A percentile compares a stretch with the other conserved stretches of the same genome.
phyloP scores from a whole-genome alignment of 2,888 invertebrate species.

The Zygogramma bicolorata region DNA sequence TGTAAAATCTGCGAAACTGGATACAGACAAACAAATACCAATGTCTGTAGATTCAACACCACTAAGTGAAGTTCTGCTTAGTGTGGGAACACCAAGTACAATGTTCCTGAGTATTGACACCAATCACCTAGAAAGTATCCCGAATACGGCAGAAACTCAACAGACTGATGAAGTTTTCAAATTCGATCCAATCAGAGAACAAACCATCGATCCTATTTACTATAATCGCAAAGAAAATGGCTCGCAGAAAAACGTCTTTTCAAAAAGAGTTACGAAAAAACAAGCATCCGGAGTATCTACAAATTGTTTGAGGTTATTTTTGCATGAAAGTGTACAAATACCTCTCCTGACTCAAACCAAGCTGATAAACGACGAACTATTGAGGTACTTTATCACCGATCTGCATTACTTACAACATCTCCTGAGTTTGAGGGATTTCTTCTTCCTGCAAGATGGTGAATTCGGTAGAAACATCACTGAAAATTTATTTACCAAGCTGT shows the following conservation, averaged over 20 bases:
- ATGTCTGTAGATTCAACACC: constrained; percentile 65
- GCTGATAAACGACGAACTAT: constrained; percentile 78
- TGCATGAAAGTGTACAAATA: constrained; percentile 70
- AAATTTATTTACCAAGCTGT: constrained; percentile 76
- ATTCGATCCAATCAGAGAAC: constrained; percentile 27
- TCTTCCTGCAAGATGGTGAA: constrained; percentile 84
- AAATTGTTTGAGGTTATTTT: constrained; percentile 57
- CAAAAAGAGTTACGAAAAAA: constrained; percentile 59
- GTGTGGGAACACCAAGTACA: constrained; percentile 50
- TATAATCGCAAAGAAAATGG: constrained; percentile 15
- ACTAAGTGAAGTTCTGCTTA: constrained; percentile 52
- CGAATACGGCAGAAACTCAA: constrained; percentile 65
- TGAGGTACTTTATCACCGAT: constrained; percentile 76
- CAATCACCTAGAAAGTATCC: constrained; percentile 48
- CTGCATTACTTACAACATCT: constrained; percentile 79
- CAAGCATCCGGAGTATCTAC: constrained; percentile 63
- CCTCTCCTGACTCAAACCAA: constrained; percentile 78
- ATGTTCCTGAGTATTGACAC: constrained; percentile 49
- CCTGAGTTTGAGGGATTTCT: constrained; percentile 80
- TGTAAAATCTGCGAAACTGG: constrained; percentile 23
- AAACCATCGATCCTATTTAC: constrained; percentile 28
- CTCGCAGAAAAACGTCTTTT: constrained; percentile 44
- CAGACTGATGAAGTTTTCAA: constrained; percentile 67
- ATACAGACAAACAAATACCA: constrained; percentile 54
- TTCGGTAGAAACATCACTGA: constrained; percentile 80